Evolutionary conservation across 2,113 vertebrate genomes (phyloP).

Genomic region (Dromas ardeola): DNA sequence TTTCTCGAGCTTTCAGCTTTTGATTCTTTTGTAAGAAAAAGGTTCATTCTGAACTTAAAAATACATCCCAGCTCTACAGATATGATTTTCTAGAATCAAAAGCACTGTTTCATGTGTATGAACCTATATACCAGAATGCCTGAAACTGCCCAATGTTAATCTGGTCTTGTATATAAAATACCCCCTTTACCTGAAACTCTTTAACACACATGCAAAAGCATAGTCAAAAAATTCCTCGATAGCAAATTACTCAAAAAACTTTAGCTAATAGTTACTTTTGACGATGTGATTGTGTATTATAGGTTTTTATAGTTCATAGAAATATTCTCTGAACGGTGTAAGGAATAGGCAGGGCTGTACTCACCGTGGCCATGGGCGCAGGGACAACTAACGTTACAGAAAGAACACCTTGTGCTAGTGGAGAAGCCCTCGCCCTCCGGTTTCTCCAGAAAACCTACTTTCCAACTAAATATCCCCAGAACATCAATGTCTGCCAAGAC

Average conservation of each 20-base stretch:
- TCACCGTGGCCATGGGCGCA: rapidly evolving
- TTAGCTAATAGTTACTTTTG: not conserved
- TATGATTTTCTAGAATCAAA: not conserved
- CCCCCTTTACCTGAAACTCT: not conserved
- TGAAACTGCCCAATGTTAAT: not conserved
- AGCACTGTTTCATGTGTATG: rapidly evolving
- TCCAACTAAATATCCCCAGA: not conserved
- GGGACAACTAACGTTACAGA: rapidly evolving
- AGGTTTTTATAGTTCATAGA: not conserved
- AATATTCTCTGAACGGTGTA: not conserved
- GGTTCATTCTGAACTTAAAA: not conserved
- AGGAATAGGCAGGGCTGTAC: not conserved
- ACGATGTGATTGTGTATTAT: not conserved
- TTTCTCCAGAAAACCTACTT: not conserved
- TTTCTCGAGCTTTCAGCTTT: not conserved
- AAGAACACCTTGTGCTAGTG: rapidly evolving
- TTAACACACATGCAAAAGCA: not conserved
- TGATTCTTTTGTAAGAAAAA: not conserved
- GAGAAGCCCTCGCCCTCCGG: rapidly evolving
- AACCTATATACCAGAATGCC: not conserved
- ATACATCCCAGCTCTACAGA: not conserved
- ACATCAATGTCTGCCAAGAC: not conserved
- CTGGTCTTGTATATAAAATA: not conserved
- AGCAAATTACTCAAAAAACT: not conserved
- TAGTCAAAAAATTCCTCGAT: not conserved